Conservation (phyloP, 2,888 invertebrate species). For the Lithodes maja region DNA sequence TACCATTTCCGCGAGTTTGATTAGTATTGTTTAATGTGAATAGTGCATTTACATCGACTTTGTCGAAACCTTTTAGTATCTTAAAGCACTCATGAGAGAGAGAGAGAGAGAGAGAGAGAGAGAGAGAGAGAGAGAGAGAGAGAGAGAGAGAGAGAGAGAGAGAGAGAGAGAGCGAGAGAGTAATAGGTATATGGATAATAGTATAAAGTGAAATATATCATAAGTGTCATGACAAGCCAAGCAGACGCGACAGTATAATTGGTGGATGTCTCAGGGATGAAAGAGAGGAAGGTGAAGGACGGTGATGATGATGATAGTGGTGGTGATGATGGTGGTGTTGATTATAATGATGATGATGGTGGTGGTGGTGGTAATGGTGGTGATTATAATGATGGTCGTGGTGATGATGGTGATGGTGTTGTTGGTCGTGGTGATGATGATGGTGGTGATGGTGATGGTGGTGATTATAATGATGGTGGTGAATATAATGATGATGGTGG, state of each 20-base stretch:
- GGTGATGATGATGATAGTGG: conserved; percentile 1
- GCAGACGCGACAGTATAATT: background rate
- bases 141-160: background rate
- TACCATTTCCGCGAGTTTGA: too few relatives aligned
- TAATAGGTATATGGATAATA: background rate
- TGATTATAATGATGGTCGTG: background rate
- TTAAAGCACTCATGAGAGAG: too few relatives aligned
- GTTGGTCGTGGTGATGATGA: background rate
- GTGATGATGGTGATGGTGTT: background rate
- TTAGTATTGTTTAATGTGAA: too few relatives aligned
- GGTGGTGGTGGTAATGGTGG: conserved; percentile 10
- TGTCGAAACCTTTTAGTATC: too few relatives aligned
- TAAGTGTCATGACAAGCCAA: background rate
- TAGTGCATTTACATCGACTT: too few relatives aligned
- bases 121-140: background rate
- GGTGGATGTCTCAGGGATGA: background rate
- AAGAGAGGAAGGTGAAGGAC: background rate
- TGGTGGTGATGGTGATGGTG: background rate
- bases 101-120: background rate
- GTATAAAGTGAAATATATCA: too few relatives aligned
- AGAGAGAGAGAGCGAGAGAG: background rate
- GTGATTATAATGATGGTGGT: background rate
- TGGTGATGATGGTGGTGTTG: background rate
- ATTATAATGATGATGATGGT: background rate
- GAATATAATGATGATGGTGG: background rate